phyloP scores from a whole-genome alignment of 2,113 vertebrate genomes.

The Lagopus leucura region DNA sequence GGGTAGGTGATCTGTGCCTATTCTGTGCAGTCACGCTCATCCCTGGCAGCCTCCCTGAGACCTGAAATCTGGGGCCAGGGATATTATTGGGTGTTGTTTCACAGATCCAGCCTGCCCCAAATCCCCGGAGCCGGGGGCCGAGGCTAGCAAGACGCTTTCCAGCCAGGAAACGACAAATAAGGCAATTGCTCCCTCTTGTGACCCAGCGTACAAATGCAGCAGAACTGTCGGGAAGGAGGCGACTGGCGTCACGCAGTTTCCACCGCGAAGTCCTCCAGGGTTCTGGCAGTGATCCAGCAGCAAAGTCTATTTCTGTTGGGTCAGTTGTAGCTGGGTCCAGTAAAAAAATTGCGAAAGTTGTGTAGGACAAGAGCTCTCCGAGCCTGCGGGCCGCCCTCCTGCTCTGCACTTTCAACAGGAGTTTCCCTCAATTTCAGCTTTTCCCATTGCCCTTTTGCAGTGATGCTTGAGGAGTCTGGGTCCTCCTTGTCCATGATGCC shows the following conservation, averaged over 20 bases:
- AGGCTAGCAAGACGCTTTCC: rapidly evolving
- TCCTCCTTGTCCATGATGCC: rapidly evolving
- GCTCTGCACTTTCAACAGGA: neutral
- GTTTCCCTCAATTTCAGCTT: neutral
- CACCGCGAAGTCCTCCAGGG: rapidly evolving
- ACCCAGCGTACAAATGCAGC: neutral
- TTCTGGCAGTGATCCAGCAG: neutral
- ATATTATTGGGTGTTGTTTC: neutral
- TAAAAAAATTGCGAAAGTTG: neutral
- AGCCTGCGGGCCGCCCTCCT: neutral
- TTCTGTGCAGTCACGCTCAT: rapidly evolving
- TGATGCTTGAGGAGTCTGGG: rapidly evolving
- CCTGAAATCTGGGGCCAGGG: neutral
- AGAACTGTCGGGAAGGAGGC: rapidly evolving
- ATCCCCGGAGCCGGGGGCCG: rapidly evolving
- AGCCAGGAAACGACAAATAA: neutral
- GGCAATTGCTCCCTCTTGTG: slow-evolving; percentile 66
- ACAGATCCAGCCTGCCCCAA: rapidly evolving
- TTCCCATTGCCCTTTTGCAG: neutral
- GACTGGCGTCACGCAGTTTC: too few species aligned
- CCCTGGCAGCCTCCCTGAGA: neutral
- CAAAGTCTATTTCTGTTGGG: rapidly evolving
- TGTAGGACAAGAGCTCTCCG: rapidly evolving
- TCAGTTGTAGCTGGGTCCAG: neutral
- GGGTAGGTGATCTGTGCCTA: rapidly evolving